Evolutionary conservation across 2,113 vertebrate genomes (phyloP), one percentile per base, ranked within the genome.

Genomic region (Callionymus lyra): DNA sequence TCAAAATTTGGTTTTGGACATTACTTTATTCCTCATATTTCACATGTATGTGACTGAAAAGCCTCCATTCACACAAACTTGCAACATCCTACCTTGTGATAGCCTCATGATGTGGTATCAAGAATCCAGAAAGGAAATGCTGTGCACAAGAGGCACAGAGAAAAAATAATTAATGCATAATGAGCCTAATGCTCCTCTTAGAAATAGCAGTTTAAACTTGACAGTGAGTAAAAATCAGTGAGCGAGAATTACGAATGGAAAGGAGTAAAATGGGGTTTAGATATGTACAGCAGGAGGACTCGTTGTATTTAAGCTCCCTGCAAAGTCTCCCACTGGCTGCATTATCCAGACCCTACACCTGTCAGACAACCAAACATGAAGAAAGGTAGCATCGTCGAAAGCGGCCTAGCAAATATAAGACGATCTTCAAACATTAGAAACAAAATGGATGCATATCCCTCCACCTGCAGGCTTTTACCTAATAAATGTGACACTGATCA

Each of bases 281-380:
- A 75, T 76, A 76, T 83, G 78, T 80, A 77, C 72, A 73, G 79
- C 69, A 73, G 76, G 76, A 73, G 76, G 74, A 74, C 71, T 66
- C 70, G 65, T 72, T 69, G 72, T 74, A 50, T 76, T 76, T 77
- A 81, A 81, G 76, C 77, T 63, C 56, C 69, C 74, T 47, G 70
- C 74, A 76, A 74, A 77, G 68, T 80, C 74, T 76, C 76, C 74
- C 70, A 72, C 72, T 63, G 67, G 76, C 72, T 72, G 66, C 56
- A 72, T 79, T 81, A 81, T 79, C 72, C 64, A 50, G 54, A 59
- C 65, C 64, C 56, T 67, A 63, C 68, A 76, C 72, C 80, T 82
- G 76, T 81, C 77, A 76, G 62, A 81, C 77, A 77, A 73, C 74
- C 72, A 64, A 71, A 76, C 66, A 65, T 13, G 63, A 55, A 17